Conservation (phyloP, 2,797 vertebrate genomes). For the Thalassophryne amazonica region DNA sequence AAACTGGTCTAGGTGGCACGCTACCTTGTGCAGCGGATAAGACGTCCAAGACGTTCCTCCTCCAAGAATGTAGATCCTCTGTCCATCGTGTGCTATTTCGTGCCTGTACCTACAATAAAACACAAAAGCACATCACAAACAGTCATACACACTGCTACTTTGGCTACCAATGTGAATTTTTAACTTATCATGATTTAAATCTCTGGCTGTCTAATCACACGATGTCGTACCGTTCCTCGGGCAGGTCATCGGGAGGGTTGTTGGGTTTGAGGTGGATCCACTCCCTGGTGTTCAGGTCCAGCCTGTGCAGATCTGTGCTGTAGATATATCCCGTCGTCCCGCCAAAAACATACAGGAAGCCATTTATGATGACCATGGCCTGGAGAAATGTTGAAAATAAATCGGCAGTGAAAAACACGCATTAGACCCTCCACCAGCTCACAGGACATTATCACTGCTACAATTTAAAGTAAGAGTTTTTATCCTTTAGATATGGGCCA, state of each 20-base stretch:
- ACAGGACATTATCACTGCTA: too few relatives aligned
- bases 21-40: conserved; percentile 96
- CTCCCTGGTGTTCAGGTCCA: conserved; percentile 94
- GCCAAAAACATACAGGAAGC: conserved; percentile 95
- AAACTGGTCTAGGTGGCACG: not conserved
- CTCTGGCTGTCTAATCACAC: too few relatives aligned
- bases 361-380: conserved; percentile 92
- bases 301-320: conserved; percentile 94
- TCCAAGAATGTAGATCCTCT: conserved; percentile 95
- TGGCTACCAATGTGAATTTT: too few relatives aligned
- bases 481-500: too few relatives aligned
- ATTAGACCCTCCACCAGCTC: too few relatives aligned
- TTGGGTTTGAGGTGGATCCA: conserved; percentile 97
- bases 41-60: conserved; percentile 98
- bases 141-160: not conserved
- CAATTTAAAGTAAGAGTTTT: too few relatives aligned
- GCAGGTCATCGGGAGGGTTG: conserved; percentile 92
- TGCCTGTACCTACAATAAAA: conserved; percentile 88
- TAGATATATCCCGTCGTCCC: conserved; percentile 98
- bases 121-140: not conserved
- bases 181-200: too few relatives aligned
- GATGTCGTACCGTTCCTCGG: conserved; percentile 87
- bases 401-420: too few relatives aligned
- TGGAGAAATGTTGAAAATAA: too few relatives aligned
- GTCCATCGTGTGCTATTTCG: conserved; percentile 95